phyloP scores from a whole-genome alignment of 2,797 vertebrate genomes.

The Argentina silus region DNA sequence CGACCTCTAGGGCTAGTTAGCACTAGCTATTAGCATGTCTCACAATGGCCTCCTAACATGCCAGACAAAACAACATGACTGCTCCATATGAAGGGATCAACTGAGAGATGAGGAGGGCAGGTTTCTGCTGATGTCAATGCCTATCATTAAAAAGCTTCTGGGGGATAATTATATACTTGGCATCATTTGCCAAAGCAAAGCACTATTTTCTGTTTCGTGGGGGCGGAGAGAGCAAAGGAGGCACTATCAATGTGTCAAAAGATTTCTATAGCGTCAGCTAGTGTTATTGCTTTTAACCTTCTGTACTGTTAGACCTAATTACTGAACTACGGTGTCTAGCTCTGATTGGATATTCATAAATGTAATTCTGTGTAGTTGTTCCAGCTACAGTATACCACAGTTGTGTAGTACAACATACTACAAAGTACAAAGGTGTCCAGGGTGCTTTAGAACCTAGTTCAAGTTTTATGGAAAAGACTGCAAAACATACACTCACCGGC shows the following conservation, averaged over 20 bases:
- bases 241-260: constrained; percentile 3
- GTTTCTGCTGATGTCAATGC: constrained; percentile 30
- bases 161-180: constrained; percentile 33
- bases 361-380: too few relatives aligned
- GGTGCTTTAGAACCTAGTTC: constrained; percentile 16
- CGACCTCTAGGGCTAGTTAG: constrained; percentile 3
- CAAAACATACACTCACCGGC: too few relatives aligned
- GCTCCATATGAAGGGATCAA: constrained; percentile 10
- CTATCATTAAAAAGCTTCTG: constrained; percentile 24
- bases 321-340: too few relatives aligned
- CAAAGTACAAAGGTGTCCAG: too few relatives aligned
- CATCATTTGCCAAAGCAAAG: constrained; percentile 31
- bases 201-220: constrained; percentile 4
- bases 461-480: constrained; percentile 8
- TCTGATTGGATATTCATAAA: too few relatives aligned
- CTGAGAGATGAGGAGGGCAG: constrained; percentile 9
- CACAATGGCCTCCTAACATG: neutral
- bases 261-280: neutral
- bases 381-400: too few relatives aligned
- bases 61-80: neutral
- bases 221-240: neutral
- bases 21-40: constrained; percentile 28
- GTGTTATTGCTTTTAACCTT: neutral
- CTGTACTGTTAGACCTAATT: too few relatives aligned
- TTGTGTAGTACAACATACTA: too few relatives aligned